Evolutionary conservation across 2,797 vertebrate genomes (phyloP).

Genomic region (Sebastes minor): DNA sequence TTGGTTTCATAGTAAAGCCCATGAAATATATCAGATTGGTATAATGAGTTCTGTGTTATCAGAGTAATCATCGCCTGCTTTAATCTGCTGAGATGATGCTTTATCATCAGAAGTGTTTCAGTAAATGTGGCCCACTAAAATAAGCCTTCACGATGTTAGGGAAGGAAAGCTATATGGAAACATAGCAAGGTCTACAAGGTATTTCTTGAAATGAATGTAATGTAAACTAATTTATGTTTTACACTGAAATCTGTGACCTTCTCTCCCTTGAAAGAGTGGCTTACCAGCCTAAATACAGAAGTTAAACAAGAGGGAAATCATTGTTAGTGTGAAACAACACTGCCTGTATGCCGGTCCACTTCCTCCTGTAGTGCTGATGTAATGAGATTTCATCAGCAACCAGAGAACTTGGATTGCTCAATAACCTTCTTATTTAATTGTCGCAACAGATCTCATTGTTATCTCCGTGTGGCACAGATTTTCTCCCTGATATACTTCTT

Average conservation of each 20-base stretch:
- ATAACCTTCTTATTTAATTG: slow-evolving; percentile 5
- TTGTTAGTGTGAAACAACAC: slow-evolving; percentile 21
- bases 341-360: not conserved
- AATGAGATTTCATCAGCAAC: slow-evolving; percentile 44
- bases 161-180: not conserved
- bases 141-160: not conserved
- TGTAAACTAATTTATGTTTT: not conserved
- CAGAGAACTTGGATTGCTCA: slow-evolving; percentile 19
- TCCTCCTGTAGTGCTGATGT: slow-evolving; percentile 35
- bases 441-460: not conserved
- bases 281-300: not conserved
- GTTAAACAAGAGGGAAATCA: slow-evolving; percentile 19
- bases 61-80: not conserved
- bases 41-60: not conserved
- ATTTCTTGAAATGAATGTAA: not conserved
- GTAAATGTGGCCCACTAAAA: not conserved
- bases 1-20: not conserved
- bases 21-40: not conserved
- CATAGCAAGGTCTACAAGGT: not conserved
- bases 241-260: not conserved
- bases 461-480: not conserved
- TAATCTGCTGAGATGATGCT: not conserved
- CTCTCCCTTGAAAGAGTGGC: not conserved
- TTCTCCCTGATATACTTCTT: not conserved
- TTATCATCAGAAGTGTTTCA: not conserved